These are phyloP conservation scores for Melanaphis sacchari DNA, from an alignment of 1,140 invertebrate species.

Conservation along the genomic window DNA sequence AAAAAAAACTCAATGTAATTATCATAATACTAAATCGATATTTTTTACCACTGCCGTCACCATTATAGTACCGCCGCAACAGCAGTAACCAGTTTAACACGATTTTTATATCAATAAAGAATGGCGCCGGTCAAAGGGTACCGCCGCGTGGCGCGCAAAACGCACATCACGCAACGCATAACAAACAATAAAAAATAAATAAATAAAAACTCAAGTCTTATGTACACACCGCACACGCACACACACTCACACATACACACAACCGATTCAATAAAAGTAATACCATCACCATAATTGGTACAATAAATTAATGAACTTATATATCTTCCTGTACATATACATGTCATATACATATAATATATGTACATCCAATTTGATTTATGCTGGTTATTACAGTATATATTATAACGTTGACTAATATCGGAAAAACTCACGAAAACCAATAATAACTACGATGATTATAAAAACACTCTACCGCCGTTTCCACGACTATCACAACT, in stretches of 20 bases:
- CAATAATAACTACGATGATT: background rate
- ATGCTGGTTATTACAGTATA: background rate
- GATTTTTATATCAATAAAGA: slow-evolving; percentile 44
- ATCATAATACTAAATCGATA: background rate
- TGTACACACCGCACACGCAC: no score
- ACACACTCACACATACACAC: no score
- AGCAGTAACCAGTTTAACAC: slow-evolving; percentile 43
- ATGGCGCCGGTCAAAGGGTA: slow-evolving; percentile 43
- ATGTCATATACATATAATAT: background rate
- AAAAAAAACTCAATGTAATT: background rate
- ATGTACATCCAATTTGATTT: background rate
- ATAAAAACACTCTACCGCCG: background rate
- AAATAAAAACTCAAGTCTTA: background rate
- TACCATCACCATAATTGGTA: slow-evolving; percentile 37
- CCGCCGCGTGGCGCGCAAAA: slow-evolving; percentile 33
- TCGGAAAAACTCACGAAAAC: background rate
- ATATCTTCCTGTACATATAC: background rate
- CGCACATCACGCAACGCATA: slow-evolving; percentile 28
- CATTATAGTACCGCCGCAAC: background rate
- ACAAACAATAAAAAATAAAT: slow-evolving; percentile 41
- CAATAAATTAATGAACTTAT: slow-evolving; percentile 43
- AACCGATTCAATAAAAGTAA: slow-evolving; percentile 13
- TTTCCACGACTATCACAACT: background rate
- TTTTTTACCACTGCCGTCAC: background rate
- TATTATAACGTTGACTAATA: slow-evolving; percentile 5